Percentiles rank a stretch among this genome's conserved stretches.
These are phyloP conservation scores for Acholoe squamosa DNA, from an alignment of 2,888 invertebrate species.

Conservation along the genomic window DNA sequence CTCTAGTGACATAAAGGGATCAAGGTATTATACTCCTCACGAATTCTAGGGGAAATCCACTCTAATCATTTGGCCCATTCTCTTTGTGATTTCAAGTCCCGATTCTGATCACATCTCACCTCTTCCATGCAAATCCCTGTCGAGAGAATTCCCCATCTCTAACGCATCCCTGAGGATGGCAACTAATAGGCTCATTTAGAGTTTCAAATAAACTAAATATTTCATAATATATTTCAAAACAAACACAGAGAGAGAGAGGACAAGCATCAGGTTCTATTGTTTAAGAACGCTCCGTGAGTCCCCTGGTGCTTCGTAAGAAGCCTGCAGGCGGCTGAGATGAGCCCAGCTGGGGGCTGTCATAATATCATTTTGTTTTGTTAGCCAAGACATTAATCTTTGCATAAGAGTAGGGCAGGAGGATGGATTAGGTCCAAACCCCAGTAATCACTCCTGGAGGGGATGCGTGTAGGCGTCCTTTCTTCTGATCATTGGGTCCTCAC, in stretches of 20 bases:
- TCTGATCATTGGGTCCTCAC: too few species aligned
- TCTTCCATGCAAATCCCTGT: too few species aligned
- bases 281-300: background rate
- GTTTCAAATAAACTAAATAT: too few species aligned
- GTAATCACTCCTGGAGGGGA: too few species aligned
- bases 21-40: background rate
- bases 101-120: background rate
- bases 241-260: too few species aligned
- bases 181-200: too few species aligned
- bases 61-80: background rate
- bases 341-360: background rate
- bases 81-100: background rate
- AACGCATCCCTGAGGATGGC: too few species aligned
- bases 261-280: too few species aligned
- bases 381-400: background rate
- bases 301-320: background rate
- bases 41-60: background rate
- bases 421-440: background rate
- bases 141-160: too few species aligned
- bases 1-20: background rate
- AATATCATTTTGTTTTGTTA: constrained; percentile 7
- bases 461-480: too few species aligned
- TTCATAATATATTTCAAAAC: too few species aligned
- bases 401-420: background rate
- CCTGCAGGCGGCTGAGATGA: background rate